Evolutionary conservation across 2,797 vertebrate genomes (phyloP).

Genomic region (Triplophysa bombifrons): DNA sequence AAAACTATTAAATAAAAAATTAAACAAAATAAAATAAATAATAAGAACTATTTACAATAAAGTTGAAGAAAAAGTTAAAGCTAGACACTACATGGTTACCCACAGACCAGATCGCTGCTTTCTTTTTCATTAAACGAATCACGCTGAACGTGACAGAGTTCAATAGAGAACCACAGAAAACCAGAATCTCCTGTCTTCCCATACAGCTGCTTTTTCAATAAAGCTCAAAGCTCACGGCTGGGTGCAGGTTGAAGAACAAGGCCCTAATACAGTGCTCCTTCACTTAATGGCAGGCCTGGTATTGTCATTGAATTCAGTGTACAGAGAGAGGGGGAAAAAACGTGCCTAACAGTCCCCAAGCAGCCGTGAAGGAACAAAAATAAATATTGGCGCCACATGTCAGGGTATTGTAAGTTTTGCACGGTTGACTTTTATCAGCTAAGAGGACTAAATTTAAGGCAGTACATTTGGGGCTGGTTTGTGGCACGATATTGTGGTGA

Average conservation of each 20-base stretch:
- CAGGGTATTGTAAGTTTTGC: constrained; percentile 64
- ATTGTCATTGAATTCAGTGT: constrained; percentile 75
- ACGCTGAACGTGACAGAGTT: constrained; percentile 58
- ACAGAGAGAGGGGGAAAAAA: constrained; percentile 54
- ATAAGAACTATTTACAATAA: too few species aligned
- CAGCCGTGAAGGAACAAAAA: constrained; percentile 68
- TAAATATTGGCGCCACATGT: constrained; percentile 71
- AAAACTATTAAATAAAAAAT: too few species aligned
- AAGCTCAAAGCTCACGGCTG: constrained; percentile 72
- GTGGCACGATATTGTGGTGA: constrained; percentile 34
- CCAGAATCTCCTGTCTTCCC: constrained; percentile 37
- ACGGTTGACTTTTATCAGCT: constrained; percentile 69
- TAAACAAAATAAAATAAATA: too few species aligned
- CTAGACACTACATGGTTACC: neutral
- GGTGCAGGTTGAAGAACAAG: constrained; percentile 77
- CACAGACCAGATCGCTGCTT: neutral
- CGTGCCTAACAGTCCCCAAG: constrained; percentile 67
- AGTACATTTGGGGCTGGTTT: constrained; percentile 47
- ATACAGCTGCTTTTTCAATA: constrained; percentile 82
- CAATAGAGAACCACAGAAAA: neutral
- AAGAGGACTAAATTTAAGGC: constrained; percentile 66
- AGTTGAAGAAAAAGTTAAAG: too few species aligned
- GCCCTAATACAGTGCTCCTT: constrained; percentile 74
- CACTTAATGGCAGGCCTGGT: constrained; percentile 76
- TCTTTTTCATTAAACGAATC: constrained; percentile 56